Evolutionary conservation across 2,797 vertebrate genomes (phyloP).

Genomic region (Euthynnus affinis): DNA sequence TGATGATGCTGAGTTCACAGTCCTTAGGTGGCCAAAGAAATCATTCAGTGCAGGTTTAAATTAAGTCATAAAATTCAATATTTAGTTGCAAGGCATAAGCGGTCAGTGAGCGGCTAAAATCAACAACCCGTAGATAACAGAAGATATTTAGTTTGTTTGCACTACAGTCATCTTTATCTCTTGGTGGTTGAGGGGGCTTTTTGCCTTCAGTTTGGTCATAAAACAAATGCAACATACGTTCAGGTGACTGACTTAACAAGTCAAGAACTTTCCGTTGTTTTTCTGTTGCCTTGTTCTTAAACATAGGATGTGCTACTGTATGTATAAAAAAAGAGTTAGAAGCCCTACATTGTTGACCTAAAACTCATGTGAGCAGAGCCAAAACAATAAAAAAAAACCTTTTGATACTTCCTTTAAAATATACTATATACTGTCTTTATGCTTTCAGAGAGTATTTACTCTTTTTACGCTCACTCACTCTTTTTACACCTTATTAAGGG

Average conservation of each 20-base stretch:
- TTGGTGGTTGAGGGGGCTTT: not conserved
- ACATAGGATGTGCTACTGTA: not conserved
- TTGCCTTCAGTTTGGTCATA: not conserved
- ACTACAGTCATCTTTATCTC: not conserved
- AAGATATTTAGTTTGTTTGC: not conserved
- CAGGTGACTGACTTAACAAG: not conserved
- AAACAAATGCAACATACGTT: not conserved
- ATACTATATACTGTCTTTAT: not conserved
- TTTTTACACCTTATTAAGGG: conserved; percentile 23
- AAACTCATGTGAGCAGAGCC: conserved; percentile 22
- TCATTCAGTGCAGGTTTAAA: not conserved
- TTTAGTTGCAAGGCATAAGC: not conserved
- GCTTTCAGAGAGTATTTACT: conserved; percentile 1
- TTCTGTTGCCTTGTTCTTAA: conserved; percentile 10
- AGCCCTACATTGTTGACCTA: conserved; percentile 5
- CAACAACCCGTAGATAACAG: not conserved
- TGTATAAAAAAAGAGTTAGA: conserved; percentile 26
- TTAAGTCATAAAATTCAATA: not conserved
- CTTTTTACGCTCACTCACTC: conserved; percentile 4
- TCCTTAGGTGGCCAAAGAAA: too few relatives aligned
- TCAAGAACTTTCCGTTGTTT: conserved; percentile 13
- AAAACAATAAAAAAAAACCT: not conserved
- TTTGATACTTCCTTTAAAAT: not conserved
- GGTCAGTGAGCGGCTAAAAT: not conserved
- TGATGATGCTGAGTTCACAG: too few relatives aligned